Evolutionary conservation across 2,113 vertebrate genomes (phyloP).

Genomic region (Clarias macrocephalus): DNA sequence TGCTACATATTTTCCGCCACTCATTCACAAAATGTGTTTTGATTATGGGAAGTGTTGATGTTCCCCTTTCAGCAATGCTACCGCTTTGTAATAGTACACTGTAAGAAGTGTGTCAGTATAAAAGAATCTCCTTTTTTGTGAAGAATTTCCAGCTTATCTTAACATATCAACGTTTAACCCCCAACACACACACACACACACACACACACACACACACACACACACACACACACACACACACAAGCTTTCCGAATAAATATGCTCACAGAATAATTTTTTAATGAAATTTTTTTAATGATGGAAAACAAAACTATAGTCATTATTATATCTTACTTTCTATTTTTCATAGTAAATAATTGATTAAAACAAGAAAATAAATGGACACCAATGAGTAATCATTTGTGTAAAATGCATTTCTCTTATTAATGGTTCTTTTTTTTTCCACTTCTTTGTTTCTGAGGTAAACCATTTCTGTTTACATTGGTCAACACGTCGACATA

Average conservation of each 20-base stretch:
- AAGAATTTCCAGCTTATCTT: background rate
- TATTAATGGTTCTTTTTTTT: conserved; percentile 16
- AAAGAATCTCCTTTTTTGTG: background rate
- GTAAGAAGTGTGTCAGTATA: background rate
- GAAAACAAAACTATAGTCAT: conserved; percentile 74
- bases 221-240: background rate
- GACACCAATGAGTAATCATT: conserved; percentile 74
- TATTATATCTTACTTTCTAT: conserved; percentile 74
- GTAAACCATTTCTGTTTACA: conserved; percentile 65
- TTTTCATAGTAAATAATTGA: conserved; percentile 81
- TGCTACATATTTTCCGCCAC: background rate
- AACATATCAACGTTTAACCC: background rate
- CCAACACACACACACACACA: background rate
- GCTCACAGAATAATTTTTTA: conserved; percentile 25
- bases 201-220: background rate
- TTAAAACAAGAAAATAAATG: conserved; percentile 79
- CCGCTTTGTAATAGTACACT: background rate
- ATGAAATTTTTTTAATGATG: conserved; percentile 73
- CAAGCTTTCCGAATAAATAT: background rate
- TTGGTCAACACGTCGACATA: conserved; percentile 70
- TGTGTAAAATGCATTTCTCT: conserved; percentile 71
- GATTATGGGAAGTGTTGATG: conserved; percentile 3
- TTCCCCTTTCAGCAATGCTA: background rate
- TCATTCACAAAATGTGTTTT: conserved; percentile 17
- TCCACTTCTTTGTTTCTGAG: conserved; percentile 26